Evolutionary conservation across 2,797 vertebrate genomes (phyloP).

Genomic region (Anniella stebbinsi): DNA sequence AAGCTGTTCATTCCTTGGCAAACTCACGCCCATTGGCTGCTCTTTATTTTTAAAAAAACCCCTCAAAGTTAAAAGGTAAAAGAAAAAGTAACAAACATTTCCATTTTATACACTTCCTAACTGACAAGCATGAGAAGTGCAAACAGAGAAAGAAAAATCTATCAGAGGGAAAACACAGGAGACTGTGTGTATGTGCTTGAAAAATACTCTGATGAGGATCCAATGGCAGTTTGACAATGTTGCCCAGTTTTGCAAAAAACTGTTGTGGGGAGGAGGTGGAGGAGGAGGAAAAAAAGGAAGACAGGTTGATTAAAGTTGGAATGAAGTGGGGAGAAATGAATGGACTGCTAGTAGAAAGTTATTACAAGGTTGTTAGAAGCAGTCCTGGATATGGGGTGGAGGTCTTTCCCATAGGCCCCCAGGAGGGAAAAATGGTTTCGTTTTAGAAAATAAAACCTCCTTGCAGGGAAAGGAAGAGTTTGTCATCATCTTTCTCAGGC

Average conservation of each 20-base stretch:
- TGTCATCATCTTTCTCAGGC: conserved; percentile 74
- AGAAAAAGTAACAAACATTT: conserved; percentile 58
- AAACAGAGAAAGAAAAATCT: neutral
- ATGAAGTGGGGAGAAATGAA: conserved; percentile 60
- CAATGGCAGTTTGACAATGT: conserved; percentile 58
- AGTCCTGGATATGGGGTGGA: conserved; percentile 46
- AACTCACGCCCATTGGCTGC: neutral
- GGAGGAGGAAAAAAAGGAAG: conserved; percentile 13
- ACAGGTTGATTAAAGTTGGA: conserved; percentile 66
- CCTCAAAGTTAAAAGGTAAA: conserved; percentile 33
- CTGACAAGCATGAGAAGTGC: conserved; percentile 17
- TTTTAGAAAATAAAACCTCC: conserved; percentile 69
- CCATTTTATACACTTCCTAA: conserved; percentile 42
- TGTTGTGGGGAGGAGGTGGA: neutral
- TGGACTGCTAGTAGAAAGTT: conserved; percentile 51
- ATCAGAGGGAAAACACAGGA: conserved; percentile 18
- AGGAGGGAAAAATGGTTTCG: conserved; percentile 50
- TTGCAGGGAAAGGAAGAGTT: conserved; percentile 67
- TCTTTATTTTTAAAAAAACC: conserved; percentile 21
- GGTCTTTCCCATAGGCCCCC: conserved; percentile 61
- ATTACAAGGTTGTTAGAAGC: conserved; percentile 49
- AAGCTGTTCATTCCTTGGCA: conserved; percentile 17
- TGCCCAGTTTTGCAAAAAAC: neutral
- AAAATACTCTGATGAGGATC: conserved; percentile 55
- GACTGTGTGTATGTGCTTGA: conserved; percentile 61